These are phyloP conservation scores for Nyctereutes procyonoides DNA, from an alignment of 2,113 vertebrate species.

Conservation along the genomic window DNA sequence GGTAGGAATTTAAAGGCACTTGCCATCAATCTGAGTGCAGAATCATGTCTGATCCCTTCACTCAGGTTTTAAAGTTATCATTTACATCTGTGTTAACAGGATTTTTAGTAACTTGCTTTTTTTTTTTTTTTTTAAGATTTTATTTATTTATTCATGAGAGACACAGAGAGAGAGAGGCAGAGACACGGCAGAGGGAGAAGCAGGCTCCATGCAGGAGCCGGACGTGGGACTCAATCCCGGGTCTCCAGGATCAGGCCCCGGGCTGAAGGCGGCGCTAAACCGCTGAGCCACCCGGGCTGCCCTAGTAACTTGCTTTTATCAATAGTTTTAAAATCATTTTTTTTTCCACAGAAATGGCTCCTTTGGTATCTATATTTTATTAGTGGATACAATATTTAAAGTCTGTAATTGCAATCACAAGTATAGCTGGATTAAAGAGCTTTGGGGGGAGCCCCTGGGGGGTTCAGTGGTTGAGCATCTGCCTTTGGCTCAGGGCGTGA, in stretches of 20 bases:
- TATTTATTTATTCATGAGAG: no score
- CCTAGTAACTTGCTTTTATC: constrained; percentile 27
- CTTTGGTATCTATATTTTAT: not conserved
- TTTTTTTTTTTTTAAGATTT: no score
- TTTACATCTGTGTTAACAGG: not conserved
- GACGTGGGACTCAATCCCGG: no score
- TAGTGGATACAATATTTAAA: not conserved
- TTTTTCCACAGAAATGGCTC: not conserved
- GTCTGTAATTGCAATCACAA: not conserved
- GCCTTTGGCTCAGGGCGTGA: no score
- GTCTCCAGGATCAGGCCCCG: no score
- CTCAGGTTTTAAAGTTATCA: not conserved
- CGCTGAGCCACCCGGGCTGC: no score
- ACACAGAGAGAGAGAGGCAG: no score
- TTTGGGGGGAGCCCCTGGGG: not conserved
- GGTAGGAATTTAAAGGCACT: not conserved
- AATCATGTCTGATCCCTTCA: not conserved
- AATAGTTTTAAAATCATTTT: constrained; percentile 7
- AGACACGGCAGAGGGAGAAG: no score
- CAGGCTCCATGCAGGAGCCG: no score
- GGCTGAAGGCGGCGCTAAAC: no score
- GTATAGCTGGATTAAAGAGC: not conserved
- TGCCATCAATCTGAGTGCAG: not conserved
- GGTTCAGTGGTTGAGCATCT: no score
- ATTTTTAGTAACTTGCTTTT: constrained; percentile 28